phyloP scores from a whole-genome alignment of 2,797 vertebrate genomes.

The Catharus ustulatus region DNA sequence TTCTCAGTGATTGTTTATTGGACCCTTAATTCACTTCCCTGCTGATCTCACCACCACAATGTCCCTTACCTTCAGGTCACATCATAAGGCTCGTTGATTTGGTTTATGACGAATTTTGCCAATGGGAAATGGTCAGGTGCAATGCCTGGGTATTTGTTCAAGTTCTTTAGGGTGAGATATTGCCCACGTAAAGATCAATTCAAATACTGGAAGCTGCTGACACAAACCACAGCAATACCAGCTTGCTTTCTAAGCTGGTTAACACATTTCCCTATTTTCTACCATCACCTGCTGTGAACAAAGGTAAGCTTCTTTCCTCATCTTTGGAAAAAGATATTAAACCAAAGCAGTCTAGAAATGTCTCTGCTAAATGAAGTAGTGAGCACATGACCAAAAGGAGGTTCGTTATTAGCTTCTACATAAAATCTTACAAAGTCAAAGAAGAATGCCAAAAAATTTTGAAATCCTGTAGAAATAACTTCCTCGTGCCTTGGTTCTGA shows the following conservation, averaged over 20 bases:
- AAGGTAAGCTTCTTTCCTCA: neutral
- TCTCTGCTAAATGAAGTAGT: neutral
- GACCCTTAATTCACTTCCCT: neutral
- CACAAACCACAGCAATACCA: neutral
- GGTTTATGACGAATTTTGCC: neutral
- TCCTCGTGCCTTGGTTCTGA: neutral
- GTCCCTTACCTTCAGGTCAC: neutral
- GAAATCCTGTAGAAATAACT: neutral
- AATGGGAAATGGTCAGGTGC: neutral
- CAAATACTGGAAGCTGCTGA: neutral
- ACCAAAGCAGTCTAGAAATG: neutral
- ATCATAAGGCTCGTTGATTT: neutral
- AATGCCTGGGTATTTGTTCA: neutral
- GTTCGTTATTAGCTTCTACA: neutral
- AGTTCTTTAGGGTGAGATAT: neutral
- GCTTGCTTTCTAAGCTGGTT: neutral
- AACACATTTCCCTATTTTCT: neutral
- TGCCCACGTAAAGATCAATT: fast-evolving
- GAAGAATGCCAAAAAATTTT: neutral
- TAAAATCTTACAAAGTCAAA: neutral
- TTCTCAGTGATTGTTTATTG: neutral
- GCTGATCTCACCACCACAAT: neutral
- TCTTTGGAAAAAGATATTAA: neutral
- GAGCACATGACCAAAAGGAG: neutral
- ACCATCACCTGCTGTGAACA: neutral